These are phyloP conservation scores for Congeria kusceri DNA, from an alignment of 2,888 invertebrate species.

Conservation along the genomic window DNA sequence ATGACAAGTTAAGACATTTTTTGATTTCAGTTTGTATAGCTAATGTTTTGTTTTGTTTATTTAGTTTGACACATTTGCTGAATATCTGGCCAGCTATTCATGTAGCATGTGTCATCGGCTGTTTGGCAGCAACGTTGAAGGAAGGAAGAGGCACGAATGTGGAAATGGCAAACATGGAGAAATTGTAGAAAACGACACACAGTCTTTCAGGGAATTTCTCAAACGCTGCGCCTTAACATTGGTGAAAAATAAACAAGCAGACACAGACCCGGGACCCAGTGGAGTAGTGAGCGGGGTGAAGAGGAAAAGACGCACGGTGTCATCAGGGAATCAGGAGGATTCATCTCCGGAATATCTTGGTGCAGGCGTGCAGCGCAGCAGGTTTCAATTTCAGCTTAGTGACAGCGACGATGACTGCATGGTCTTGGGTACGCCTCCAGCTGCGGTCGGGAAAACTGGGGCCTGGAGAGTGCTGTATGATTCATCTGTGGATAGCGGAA, in stretches of 20 bases:
- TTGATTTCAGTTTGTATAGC: neutral
- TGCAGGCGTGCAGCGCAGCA: no score
- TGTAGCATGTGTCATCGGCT: conserved; percentile 66
- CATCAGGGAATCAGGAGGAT: no score
- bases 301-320: no score
- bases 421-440: no score
- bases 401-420: no score
- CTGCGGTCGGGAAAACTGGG: no score
- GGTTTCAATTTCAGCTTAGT: no score
- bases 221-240: conserved; percentile 61
- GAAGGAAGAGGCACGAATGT: conserved; percentile 60
- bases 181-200: conserved; percentile 54
- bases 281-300: no score
- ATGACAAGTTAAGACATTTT: neutral
- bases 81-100: conserved; percentile 58
- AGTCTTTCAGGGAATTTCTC: conserved; percentile 67
- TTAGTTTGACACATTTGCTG: conserved; percentile 70
- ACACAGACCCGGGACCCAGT: neutral
- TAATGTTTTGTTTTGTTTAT: conserved; percentile 12
- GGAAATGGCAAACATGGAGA: conserved; percentile 49
- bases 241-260: conserved; percentile 32
- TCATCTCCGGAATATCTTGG: no score
- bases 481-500: no score
- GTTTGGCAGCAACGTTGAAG: conserved; percentile 32
- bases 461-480: no score